Conservation (phyloP, 2,113 vertebrate species). For the Archilochus colubris region DNA sequence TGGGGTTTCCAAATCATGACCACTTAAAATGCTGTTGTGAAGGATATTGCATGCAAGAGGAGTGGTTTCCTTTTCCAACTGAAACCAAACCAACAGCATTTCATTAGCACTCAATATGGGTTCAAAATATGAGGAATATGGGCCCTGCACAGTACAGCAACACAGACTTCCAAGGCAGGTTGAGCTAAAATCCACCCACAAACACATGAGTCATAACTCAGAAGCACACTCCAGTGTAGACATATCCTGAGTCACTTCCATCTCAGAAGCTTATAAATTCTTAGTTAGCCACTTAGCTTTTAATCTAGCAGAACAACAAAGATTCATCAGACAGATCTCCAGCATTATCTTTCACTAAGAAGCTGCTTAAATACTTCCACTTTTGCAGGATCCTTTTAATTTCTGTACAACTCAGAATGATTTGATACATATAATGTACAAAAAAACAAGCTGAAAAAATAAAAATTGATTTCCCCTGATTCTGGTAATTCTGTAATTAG, state of each 20-base stretch:
- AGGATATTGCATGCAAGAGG: slow-evolving; percentile 47
- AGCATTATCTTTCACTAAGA: not conserved
- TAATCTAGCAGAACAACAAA: slow-evolving; percentile 51
- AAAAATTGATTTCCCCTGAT: not conserved
- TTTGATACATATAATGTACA: not conserved
- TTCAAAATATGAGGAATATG: not conserved
- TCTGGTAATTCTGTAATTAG: not conserved
- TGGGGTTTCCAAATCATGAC: not conserved
- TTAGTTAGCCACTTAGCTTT: slow-evolving; percentile 58
- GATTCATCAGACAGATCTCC: not conserved
- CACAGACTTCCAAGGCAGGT: not conserved
- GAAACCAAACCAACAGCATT: not conserved
- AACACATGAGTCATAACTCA: slow-evolving; percentile 27
- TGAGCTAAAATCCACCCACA: slow-evolving; percentile 63
- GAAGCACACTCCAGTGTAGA: slow-evolving; percentile 37
- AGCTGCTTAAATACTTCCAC: not conserved
- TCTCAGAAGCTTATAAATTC: slow-evolving; percentile 54
- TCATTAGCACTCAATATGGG: not conserved
- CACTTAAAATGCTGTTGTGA: not conserved
- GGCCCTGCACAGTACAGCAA: not conserved
- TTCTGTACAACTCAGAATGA: not conserved
- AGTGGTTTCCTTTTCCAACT: slow-evolving; percentile 56
- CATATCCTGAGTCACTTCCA: slow-evolving; percentile 48
- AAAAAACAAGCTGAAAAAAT: not conserved
- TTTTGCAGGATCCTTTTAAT: not conserved